Evolutionary conservation across 2,113 vertebrate species (phyloP), one percentile per base, ranked within the genome.

Genomic region (Toxotes chatareus): DNA sequence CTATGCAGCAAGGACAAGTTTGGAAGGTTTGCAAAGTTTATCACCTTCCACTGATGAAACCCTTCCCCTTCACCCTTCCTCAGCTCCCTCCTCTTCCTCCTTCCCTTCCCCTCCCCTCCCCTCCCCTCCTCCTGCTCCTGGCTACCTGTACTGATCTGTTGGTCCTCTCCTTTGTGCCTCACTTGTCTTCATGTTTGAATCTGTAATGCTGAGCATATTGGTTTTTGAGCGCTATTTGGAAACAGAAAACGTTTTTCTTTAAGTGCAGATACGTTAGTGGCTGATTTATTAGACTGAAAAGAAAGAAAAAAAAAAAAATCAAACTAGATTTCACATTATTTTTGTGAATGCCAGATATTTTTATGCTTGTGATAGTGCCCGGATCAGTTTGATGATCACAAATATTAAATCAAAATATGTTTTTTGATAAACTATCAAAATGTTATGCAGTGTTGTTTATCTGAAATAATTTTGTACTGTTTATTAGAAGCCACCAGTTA

Each of bases 21-120:
- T 99, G 98, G 98, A 99, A 99, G 98, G 98, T 99, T 99, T 99
- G 98, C 98, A 99, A 97, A 98, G 97, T 97, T 99, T 99, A 97
- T 99, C 97, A 98, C 97, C 97, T 99, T 99, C 97, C 98, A 96
- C 96, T 97, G 96, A 97, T 96, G 94, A 97, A 96, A 95, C 93
- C 95, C 73, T 65, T 73, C 75, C 80, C 53, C 27, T 27, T 27
- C 27, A 27, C 27, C 27, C 27, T 27, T 27, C 27, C 27, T 27
- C 27, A 27, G 27, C 27, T 27, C 27, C 27, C 27, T 27, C 27
- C 27, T 27, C 27, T 27, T 70, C 32, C 34, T 49, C 64, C 77
- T 67, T 84, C 80, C 84, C 87, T 82, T 75, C 84, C 68, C 81
- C 59, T 51, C 64, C 65, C 57, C 47, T 16, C 14, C 51, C 21